phyloP scores from a whole-genome alignment of 92 coral and sea anemone genomes.

The Phenganax subtilis region DNA sequence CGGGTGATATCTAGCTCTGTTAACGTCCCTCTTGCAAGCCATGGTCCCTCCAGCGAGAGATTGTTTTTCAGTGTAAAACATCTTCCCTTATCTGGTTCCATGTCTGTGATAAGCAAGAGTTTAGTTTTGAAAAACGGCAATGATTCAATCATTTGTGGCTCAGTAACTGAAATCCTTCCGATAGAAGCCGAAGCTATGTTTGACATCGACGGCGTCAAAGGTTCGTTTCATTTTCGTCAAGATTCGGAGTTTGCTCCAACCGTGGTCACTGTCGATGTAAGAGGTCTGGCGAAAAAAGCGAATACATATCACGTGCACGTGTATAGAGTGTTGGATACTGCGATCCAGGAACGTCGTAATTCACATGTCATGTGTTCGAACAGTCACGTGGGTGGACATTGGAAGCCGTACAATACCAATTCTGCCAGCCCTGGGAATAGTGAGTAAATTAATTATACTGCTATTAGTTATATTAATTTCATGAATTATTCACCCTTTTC shows the following conservation, averaged over 20 bases:
- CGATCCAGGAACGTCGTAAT: background rate
- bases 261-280: slow-evolving; percentile 50
- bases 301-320: slow-evolving; percentile 82
- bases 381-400: slow-evolving; percentile 63
- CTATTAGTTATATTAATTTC: background rate
- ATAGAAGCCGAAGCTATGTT: slow-evolving; percentile 61
- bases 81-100: slow-evolving; percentile 59
- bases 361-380: slow-evolving; percentile 53
- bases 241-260: slow-evolving; percentile 82
- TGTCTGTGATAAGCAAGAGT: slow-evolving; percentile 62
- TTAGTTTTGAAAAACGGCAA: slow-evolving; percentile 48
- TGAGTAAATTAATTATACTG: slow-evolving; percentile 22
- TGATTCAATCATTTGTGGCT: slow-evolving; percentile 66
- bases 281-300: slow-evolving; percentile 54
- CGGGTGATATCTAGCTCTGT: slow-evolving; percentile 52
- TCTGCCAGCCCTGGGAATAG: slow-evolving; percentile 61
- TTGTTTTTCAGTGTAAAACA: slow-evolving; percentile 55
- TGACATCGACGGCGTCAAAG: slow-evolving; percentile 64
- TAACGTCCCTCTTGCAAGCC: slow-evolving; percentile 57
- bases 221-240: slow-evolving; percentile 62
- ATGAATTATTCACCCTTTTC: background rate
- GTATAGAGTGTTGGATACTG: slow-evolving; percentile 38
- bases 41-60: slow-evolving; percentile 51
- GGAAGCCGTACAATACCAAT: slow-evolving; percentile 74
- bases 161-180: slow-evolving; percentile 53